A percentile compares a stretch with the other conserved stretches of the same genome.
Evolutionary conservation across 2,797 vertebrate species (phyloP).

Genomic region (Cynopterus sphinx): DNA sequence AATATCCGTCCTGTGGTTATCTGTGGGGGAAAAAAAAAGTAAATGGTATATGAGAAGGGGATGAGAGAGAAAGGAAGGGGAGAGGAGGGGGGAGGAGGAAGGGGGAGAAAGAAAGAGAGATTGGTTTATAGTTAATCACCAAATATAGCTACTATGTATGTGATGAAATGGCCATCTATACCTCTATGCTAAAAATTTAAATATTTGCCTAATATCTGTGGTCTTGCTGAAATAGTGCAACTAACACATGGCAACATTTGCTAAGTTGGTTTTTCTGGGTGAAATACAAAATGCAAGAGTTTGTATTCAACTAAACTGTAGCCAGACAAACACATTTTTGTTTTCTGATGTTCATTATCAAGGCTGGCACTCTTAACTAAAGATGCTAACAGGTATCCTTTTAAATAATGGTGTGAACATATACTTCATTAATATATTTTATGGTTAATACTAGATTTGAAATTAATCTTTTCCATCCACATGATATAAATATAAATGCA

Average conservation of each 20-base stretch:
- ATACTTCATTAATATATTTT: background rate
- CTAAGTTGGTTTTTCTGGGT: background rate
- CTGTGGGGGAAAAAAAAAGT: conserved; percentile 72
- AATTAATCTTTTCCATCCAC: conserved; percentile 1
- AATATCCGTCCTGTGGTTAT: conserved; percentile 73
- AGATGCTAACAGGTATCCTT: background rate
- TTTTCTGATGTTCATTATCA: background rate
- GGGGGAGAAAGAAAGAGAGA: background rate
- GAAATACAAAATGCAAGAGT: background rate
- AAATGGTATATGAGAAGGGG: background rate
- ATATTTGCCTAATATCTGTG: conserved; percentile 35
- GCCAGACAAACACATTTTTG: background rate
- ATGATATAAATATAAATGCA: background rate
- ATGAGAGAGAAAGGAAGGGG: background rate
- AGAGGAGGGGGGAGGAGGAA: background rate
- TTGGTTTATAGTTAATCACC: background rate
- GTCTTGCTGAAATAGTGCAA: background rate
- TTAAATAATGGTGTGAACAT: background rate
- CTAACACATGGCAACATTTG: background rate
- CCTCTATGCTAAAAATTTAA: conserved; percentile 50
- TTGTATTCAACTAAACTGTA: background rate
- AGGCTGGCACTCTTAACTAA: background rate
- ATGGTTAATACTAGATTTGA: background rate
- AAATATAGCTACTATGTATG: conserved; percentile 27
- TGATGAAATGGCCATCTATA: background rate